Conservation (phyloP, 2,113 vertebrate species). For the Indri indri region DNA sequence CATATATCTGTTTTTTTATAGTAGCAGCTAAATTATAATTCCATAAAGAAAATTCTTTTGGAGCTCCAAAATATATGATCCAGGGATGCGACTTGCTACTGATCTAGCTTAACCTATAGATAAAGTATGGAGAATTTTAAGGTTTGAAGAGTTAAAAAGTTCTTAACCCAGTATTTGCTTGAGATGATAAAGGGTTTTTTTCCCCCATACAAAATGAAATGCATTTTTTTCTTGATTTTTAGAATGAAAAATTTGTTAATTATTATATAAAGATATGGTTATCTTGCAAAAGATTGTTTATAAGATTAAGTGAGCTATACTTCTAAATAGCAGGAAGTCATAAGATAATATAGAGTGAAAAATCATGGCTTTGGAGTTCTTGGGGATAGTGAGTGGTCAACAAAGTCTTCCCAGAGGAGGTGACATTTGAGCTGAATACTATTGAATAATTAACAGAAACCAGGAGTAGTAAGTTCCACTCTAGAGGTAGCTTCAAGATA, state of each 20-base stretch:
- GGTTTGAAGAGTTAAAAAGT: not conserved
- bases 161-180: not conserved
- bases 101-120: not conserved
- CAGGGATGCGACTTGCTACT: not conserved
- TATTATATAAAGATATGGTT: not conserved
- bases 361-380: not conserved
- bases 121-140: not conserved
- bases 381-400: not conserved
- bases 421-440: not conserved
- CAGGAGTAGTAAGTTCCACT: not conserved
- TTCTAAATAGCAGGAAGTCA: not conserved
- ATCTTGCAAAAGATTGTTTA: not conserved
- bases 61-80: not conserved
- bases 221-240: not conserved
- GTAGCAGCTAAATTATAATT: slow-evolving; percentile 21
- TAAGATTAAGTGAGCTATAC: not conserved
- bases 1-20: slow-evolving; percentile 57
- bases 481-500: not conserved
- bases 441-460: not conserved
- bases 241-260: not conserved
- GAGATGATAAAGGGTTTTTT: not conserved
- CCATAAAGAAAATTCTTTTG: not conserved
- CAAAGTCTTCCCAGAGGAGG: not conserved
- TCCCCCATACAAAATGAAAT: not conserved
- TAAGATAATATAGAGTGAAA: not conserved